A percentile compares a stretch with the other conserved stretches of the same genome.
These are phyloP conservation scores for Calyptommatus sinebrachiatus DNA, from an alignment of 2,113 vertebrate genomes.

Conservation along the genomic window DNA sequence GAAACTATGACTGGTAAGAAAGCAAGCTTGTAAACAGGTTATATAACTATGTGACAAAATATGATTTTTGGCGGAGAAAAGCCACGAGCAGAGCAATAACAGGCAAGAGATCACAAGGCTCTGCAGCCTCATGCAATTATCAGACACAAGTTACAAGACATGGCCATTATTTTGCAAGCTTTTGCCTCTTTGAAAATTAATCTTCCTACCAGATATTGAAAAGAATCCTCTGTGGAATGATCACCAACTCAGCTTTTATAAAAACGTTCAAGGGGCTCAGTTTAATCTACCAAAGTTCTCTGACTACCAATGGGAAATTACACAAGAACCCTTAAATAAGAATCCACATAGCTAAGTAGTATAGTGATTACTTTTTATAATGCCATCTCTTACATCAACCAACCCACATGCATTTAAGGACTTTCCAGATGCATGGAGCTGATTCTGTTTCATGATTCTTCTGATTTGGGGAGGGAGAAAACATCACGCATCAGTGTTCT, in stretches of 20 bases:
- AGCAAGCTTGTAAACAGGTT: not conserved
- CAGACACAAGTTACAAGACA: not conserved
- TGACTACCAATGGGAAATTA: not conserved
- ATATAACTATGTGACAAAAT: not conserved
- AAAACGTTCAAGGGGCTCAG: slow-evolving; percentile 7
- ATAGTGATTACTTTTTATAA: slow-evolving; percentile 21
- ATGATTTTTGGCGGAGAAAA: not conserved
- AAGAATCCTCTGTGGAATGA: not conserved
- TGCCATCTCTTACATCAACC: slow-evolving; percentile 9
- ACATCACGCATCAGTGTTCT: not conserved
- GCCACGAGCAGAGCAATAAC: not conserved
- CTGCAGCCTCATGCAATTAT: not conserved
- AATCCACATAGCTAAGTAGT: slow-evolving; percentile 4
- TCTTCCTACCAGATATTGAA: not conserved
- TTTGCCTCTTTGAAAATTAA: slow-evolving; percentile 1
- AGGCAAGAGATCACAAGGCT: not conserved
- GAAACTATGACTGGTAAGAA: not conserved
- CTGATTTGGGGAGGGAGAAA: not conserved
- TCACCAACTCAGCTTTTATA: slow-evolving; percentile 9
- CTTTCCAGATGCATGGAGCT: not conserved
- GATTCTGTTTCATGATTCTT: slow-evolving; percentile 23
- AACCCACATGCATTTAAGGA: slow-evolving; percentile 17
- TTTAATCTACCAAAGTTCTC: not conserved
- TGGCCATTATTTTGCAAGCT: not conserved
- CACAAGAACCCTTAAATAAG: slow-evolving; percentile 34